Evolutionary conservation across 1,140 invertebrate species (phyloP).

Genomic region (Melanaphis sacchari): DNA sequence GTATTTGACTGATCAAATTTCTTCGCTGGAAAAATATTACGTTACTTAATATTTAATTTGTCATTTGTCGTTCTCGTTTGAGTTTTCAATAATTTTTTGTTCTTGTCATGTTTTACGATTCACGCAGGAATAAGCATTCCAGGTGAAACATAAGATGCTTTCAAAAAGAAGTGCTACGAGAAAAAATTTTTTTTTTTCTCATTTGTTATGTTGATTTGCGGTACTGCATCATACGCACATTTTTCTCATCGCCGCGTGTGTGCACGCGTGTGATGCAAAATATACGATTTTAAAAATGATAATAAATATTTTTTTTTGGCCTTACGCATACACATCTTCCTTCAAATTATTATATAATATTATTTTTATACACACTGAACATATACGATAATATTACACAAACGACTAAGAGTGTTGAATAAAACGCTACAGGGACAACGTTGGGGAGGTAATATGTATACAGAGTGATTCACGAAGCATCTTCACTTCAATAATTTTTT

Average conservation of each 20-base stretch:
- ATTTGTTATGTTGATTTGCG: neutral
- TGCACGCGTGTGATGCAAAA: neutral
- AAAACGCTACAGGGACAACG: neutral
- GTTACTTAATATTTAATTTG: neutral
- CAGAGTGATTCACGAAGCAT: too few species aligned
- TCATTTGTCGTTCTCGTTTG: neutral
- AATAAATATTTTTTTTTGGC: neutral
- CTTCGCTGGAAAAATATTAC: neutral
- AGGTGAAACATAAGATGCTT: conserved; percentile 20
- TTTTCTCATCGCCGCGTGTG: neutral
- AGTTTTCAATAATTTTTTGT: neutral
- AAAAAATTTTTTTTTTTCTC: neutral
- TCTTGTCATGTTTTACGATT: neutral
- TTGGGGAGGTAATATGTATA: too few species aligned
- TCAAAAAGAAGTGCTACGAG: neutral
- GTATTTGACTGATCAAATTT: conserved; percentile 6
- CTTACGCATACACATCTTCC: neutral
- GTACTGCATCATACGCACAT: neutral
- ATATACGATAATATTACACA: neutral
- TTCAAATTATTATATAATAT: neutral
- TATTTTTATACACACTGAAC: neutral
- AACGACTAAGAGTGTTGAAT: neutral
- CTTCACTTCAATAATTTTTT: neutral
- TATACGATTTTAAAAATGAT: neutral
- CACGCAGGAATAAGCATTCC: neutral